Base-by-base conservation (phyloP, 2,113 vertebrate species). In the Psammodynastes pulverulentus region DNA sequence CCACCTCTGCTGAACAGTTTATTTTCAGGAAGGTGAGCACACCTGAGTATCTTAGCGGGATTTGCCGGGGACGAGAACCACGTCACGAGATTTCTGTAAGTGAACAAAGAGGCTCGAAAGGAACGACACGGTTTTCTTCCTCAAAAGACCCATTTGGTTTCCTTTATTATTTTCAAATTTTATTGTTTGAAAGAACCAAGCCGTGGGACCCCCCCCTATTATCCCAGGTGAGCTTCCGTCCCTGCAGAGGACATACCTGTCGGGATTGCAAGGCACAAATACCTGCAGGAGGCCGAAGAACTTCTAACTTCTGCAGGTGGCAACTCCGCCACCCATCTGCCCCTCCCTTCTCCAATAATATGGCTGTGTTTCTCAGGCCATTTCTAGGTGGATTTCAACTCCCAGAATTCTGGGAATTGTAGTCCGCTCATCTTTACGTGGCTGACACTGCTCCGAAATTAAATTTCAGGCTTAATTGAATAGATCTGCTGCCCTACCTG, bases 61-160 rank as follows among this genome's bases (percentile, higher is more conserved):
- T 97, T 96, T 90, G 93, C 98, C 98, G 98, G 97, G 97, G 97
- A 97, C 93, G 94, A 95, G 95, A 96, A 97, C 94, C 97, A 97
- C 94, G 96, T 34, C 1, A 93, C 96, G 96, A 96, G 95, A 94
- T 24, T 89, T 86, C 93, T 95, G 90, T 94, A 95, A 87, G 95
- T 94, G 94, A 96, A 90, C 86, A 94, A 93, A 79, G 91, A 87
- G 92, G 86, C 43, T 94, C 93, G 4, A 46, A 45, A 90, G 95
- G 52, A 62, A 56, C 87, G n/a, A 48, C 72, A 23, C 8, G 5
- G 56, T 95, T 62, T 56, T 90, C 79, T 88, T 94, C 94, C 96
- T 79, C 93, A 46, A 88, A 91, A 84, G 1, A 5, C 52, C 67
- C 88, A 92, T 92, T 94, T 96, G 95, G 95, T 46, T 91, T 93